Base-by-base conservation (phyloP, 2,888 invertebrate genomes). In the Leucophenga maculata region DNA sequence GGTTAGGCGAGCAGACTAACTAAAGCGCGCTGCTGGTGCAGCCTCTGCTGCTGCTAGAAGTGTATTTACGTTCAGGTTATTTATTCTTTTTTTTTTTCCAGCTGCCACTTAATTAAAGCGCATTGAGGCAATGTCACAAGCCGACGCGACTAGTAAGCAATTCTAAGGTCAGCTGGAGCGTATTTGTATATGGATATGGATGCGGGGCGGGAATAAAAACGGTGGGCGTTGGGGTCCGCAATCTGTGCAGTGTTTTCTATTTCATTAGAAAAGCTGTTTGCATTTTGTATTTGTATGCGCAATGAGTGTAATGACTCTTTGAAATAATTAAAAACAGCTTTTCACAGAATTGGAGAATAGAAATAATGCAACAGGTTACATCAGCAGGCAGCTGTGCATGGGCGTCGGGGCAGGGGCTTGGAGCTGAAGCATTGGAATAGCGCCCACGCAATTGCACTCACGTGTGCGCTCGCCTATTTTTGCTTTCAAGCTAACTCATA, bases 251-350 rank as follows among this genome's bases (percentile, higher is more conserved):
- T n/a, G 52, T 69, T 74, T 78, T 71, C 73, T 74, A 74, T 75
- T 76, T 72, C 65, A 67, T 69, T 70, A 54, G 62, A 62, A 68
- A 26, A 46, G 60, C 65, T 67, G 52, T 67, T 69, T 39, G 9
- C 39, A 39, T 39, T 39, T 52, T 52, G 20, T 20, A 52, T 18
- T 16, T 52, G 52, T 14, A 55, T 55, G 13, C 55, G 72, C 75
- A 81, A 74, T 71, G 66, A 77, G 74, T 75, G 81, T 81, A 76
- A 80, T 79, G 78, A 77, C 74, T 73, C 66, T 68, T 59, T 70
- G 69, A 66, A 59, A 71, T 78, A 82, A 83, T 80, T 78, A 75
- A 68, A 73, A 55, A 70, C 67, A 67, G 46, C 52, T 55, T 55
- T 55, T 32, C 26, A 26, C 66, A 69, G 67, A 62, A 44, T 55